A percentile compares a stretch with the other conserved stretches of the same genome.
Conservation (phyloP, 2,888 invertebrate genomes). For the Cerceris rybyensis region DNA sequence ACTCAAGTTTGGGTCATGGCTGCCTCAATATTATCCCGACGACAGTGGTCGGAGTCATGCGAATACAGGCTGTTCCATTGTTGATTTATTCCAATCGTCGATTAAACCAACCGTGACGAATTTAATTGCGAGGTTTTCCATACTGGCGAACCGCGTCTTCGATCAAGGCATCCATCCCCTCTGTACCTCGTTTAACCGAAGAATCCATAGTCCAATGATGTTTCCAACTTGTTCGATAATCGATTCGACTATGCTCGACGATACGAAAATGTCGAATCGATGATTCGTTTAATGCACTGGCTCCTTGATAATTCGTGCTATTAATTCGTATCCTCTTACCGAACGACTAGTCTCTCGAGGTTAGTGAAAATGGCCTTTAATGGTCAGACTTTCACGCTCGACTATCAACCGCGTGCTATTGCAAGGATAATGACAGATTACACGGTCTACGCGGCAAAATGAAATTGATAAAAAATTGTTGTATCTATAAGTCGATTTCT, state of each 20-base stretch:
- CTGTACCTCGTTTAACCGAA: no score
- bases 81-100: slow-evolving; percentile 31
- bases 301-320: slow-evolving; percentile 11
- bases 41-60: background rate
- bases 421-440: slow-evolving; percentile 28
- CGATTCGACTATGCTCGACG: background rate
- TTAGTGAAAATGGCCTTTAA: slow-evolving; percentile 51
- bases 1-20: slow-evolving; percentile 36
- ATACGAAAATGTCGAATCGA: slow-evolving; percentile 2
- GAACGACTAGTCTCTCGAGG: slow-evolving; percentile 1
- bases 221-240: background rate
- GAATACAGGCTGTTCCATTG: slow-evolving; percentile 19
- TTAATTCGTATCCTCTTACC: slow-evolving; percentile 20
- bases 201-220: no score
- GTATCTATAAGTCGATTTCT: slow-evolving; percentile 21
- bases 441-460: slow-evolving; percentile 10
- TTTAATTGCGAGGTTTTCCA: slow-evolving; percentile 31
- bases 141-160: background rate
- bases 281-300: background rate
- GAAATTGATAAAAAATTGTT: slow-evolving; percentile 21
- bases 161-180: background rate
- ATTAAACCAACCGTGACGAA: slow-evolving; percentile 24
- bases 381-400: slow-evolving; percentile 49
- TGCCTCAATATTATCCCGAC: slow-evolving; percentile 24
- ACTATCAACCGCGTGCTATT: slow-evolving; percentile 1